These are phyloP conservation scores for Melanocharis versteri DNA, from an alignment of 2,113 vertebrate species.

Conservation along the genomic window DNA sequence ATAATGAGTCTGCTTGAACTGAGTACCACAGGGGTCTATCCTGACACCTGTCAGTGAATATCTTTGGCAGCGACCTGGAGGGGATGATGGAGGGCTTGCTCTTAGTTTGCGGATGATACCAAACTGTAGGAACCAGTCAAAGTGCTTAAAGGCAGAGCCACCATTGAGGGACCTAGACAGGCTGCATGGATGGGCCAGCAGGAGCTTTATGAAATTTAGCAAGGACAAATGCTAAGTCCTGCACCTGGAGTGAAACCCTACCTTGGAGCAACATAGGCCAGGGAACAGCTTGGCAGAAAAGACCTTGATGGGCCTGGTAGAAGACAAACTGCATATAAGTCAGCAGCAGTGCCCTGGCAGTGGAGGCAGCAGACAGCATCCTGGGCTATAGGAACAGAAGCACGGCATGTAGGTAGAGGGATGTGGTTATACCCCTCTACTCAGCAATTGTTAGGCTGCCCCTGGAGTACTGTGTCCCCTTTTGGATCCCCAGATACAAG, in stretches of 20 bases:
- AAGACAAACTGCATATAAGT: background rate
- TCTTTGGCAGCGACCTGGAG: background rate
- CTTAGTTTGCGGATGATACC: background rate
- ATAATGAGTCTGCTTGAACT: background rate
- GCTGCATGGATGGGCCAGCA: background rate
- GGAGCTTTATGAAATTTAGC: background rate
- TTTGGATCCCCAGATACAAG: background rate
- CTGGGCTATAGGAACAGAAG: background rate
- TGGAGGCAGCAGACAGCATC: background rate
- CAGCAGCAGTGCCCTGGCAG: background rate
- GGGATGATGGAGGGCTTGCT: background rate
- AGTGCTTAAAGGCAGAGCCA: background rate
- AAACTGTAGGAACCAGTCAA: background rate
- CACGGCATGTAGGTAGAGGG: background rate
- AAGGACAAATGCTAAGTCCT: background rate
- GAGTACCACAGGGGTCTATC: background rate
- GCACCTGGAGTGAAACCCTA: background rate
- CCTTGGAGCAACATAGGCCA: background rate
- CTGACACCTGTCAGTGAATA: background rate
- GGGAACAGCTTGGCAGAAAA: background rate
- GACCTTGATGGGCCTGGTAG: background rate
- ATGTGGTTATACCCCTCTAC: background rate
- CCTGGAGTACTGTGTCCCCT: background rate
- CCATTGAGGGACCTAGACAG: background rate
- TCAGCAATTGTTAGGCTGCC: background rate